Evolutionary conservation across 1,140 invertebrate species (phyloP), one percentile per base, ranked within the genome.

Genomic region (Eciton burchellii): DNA sequence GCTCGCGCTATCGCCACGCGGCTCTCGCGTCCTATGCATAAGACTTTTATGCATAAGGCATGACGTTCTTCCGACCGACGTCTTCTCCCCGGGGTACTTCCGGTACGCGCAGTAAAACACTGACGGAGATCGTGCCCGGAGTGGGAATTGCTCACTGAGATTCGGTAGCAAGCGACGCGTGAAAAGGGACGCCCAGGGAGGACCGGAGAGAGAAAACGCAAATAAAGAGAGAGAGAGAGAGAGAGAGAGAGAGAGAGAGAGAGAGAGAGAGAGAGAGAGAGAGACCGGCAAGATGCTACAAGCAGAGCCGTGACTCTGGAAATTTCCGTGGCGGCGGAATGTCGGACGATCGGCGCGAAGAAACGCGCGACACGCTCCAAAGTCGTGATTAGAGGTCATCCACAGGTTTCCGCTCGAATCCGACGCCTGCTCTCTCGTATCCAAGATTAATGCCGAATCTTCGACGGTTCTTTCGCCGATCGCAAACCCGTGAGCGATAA

Each of bases 41-140:
- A 79, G 24, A 79, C 63, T 79, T 79, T 70, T 79, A 68, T 79
- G 74, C 74, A 79, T 79, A 79, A 79, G 74, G 68, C 63, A 79
- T 79, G 74, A 45, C 24, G 43, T 60, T 71, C 16, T 26, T 47
- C 65, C n/a, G n/a, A 35, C 49, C 26, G 26, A 71, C 70, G 21
- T 82, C 70, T 60, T 35, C 54, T 76, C 71, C 35, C 59, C 49
- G 16, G 68, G 26, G 68, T 62, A 56, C 81, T 76, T 74, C 70
- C 71, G 68, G 45, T 79, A 70, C 54, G 70, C 26, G 65, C 57
- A 62, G 70, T 72, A 81, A 81, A 81, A 73, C 77, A 73, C 57
- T 79, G 74, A 70, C 74, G 74, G 63, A 68, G 74, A 79, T 79
- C 74, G 74, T 79, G 74, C 74, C 24, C 68, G 12, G 70, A 59